Percentiles rank a stretch among this genome's conserved stretches.
Evolutionary conservation across 2,113 vertebrate species (phyloP).

Genomic region (Platycercus adscitus): DNA sequence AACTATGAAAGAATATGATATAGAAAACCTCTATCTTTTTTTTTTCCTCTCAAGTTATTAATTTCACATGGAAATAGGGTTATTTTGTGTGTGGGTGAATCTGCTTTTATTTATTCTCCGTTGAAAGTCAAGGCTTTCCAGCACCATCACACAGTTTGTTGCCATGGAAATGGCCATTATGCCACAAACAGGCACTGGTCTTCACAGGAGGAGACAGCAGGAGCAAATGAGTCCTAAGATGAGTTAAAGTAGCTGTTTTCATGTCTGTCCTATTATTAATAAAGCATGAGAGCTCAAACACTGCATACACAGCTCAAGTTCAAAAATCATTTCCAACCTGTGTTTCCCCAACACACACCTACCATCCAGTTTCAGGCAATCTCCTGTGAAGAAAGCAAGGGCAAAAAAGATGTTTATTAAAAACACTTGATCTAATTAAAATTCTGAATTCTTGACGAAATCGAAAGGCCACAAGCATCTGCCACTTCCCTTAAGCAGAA

Average conservation of each 20-base stretch:
- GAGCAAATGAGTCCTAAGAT: slow-evolving; percentile 19
- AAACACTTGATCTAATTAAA: slow-evolving; percentile 11
- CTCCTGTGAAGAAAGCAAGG: neutral
- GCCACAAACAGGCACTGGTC: neutral
- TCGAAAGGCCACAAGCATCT: neutral
- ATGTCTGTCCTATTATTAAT: neutral
- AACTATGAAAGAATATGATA: neutral
- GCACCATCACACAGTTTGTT: slow-evolving; percentile 14
- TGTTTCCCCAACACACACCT: neutral
- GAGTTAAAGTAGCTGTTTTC: neutral
- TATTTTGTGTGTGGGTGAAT: neutral
- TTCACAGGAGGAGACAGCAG: neutral
- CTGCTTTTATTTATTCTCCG: slow-evolving; percentile 38
- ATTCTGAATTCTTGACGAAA: slow-evolving; percentile 18
- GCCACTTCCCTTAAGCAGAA: neutral
- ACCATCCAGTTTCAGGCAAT: neutral
- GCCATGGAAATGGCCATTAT: slow-evolving; percentile 43
- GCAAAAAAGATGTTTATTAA: neutral
- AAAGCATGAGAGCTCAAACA: neutral
- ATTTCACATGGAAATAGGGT: neutral
- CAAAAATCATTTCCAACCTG: neutral
- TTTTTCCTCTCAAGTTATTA: neutral
- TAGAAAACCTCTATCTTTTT: fast-evolving
- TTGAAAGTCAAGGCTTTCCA: slow-evolving; percentile 24
- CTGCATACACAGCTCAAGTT: neutral